phyloP scores from a whole-genome alignment of 30 jellyfish, hydroid and myxozoan genomes.

The Aurelia aurita region DNA sequence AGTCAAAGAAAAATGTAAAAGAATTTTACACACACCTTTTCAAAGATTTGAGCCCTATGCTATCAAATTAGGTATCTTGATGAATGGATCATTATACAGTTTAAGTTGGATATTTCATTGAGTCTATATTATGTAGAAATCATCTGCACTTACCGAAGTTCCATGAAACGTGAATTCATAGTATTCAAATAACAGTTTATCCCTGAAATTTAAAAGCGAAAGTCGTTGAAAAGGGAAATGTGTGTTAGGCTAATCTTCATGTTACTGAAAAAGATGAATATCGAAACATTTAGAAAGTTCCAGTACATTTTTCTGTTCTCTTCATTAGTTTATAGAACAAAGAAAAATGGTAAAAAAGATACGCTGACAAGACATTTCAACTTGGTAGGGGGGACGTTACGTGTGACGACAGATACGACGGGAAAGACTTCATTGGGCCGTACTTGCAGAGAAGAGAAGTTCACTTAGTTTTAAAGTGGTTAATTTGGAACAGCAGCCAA shows the following conservation, averaged over 20 bases:
- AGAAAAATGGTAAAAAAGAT: too few relatives aligned
- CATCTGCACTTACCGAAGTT: slow-evolving; percentile 69
- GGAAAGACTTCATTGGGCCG: too few relatives aligned
- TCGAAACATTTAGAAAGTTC: not conserved
- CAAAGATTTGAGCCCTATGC: too few relatives aligned
- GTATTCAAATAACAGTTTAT: slow-evolving; percentile 79
- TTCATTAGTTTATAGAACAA: not conserved
- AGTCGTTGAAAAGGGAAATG: too few relatives aligned
- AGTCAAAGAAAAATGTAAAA: too few relatives aligned
- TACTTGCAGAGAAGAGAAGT: not conserved
- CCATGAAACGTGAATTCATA: slow-evolving; percentile 90
- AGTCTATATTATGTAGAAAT: not conserved
- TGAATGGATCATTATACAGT: too few relatives aligned
- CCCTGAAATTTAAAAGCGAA: slow-evolving; percentile 52
- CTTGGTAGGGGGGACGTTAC: too few relatives aligned
- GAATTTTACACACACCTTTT: too few relatives aligned
- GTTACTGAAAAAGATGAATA: not conserved
- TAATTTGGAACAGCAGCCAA: not conserved
- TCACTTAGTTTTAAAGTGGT: not conserved
- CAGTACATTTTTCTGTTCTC: not conserved
- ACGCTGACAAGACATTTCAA: too few relatives aligned
- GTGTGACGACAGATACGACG: too few relatives aligned
- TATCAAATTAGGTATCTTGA: not conserved
- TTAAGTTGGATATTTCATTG: not conserved
- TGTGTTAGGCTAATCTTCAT: too few relatives aligned